Evolutionary conservation across 35 echinoderm and acorn worm genomes (phyloP), one percentile per base, ranked within the genome.

Genomic region (Lytechinus variegatus): DNA sequence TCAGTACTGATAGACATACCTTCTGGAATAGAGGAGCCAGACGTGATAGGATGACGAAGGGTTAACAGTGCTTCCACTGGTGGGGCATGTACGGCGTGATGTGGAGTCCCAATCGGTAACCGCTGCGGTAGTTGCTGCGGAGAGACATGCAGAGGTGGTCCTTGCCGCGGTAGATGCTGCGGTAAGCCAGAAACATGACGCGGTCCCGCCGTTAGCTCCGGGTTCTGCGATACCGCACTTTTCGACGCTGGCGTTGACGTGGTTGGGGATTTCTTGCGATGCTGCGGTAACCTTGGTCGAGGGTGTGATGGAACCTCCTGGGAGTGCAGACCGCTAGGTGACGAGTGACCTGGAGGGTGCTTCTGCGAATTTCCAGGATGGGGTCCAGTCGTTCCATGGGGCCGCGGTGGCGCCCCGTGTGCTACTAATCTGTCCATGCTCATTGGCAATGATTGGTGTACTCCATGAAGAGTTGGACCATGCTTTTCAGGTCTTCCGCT

Each of bases 141-240:
- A 16, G 66, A 79, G 4, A 24, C 66, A 79, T 79, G 66, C 66
- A 24, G 66, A 79, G 66, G 66, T 8, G 66, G 66, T 79, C 19
- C 66, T 79, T 79, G 66, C 66, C 66, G 66, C 66, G 66, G 66
- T 79, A 79, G 66, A 16, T 79, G 66, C 66, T 79, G 66, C 66
- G 66, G 66, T 79, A 79, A 79, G 14, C 66, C 66, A 24, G 66
- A 6, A 16, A 16, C 3, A 24, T 24, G 66, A 79, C 66, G 66
- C 19, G 66, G 66, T 5, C 19, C 66, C 3, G 66, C 21, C 19
- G 66, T 79, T 24, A 27, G 24, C 66, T 79, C 66, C 66, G 19
- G 66, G 21, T 19, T 4, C 6, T 79, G 66, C 16, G 66, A 79
- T 5, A 24, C 2, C 9, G 1, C 56, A 11, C 56, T 13, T 79